Evolutionary conservation across 1,140 invertebrate genomes (phyloP).

Genomic region (Heliconius nattereri): DNA sequence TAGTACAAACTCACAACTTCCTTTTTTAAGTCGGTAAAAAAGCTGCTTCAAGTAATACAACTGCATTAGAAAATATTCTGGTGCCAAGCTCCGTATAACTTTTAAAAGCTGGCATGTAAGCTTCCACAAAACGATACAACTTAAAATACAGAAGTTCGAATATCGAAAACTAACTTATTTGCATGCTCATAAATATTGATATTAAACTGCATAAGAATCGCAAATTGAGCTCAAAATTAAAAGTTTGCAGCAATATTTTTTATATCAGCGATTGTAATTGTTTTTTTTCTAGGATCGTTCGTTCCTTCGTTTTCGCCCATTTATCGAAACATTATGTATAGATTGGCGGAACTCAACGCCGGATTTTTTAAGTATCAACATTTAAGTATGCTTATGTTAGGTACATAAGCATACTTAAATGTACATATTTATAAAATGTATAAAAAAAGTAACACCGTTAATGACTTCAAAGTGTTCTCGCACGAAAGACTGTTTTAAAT

Average conservation of each 20-base stretch:
- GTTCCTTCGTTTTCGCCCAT: too few relatives aligned
- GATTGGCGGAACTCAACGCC: too few relatives aligned
- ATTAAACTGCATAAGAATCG: not conserved
- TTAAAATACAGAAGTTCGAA: not conserved
- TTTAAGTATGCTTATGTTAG: too few relatives aligned
- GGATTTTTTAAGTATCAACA: too few relatives aligned
- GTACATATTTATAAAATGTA: too few relatives aligned
- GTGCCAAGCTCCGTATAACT: not conserved
- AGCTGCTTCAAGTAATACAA: not conserved
- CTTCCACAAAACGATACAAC: slow-evolving; percentile 1
- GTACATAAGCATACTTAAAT: too few relatives aligned
- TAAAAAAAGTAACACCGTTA: too few relatives aligned
- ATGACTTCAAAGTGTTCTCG: too few relatives aligned
- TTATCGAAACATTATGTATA: too few relatives aligned
- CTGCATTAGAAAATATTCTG: not conserved
- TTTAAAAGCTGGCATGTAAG: not conserved
- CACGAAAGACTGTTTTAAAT: too few relatives aligned
- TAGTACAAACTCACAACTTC: too few relatives aligned
- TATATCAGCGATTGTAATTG: not conserved
- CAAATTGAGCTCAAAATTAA: not conserved
- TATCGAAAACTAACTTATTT: slow-evolving; percentile 1
- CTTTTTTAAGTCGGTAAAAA: too few relatives aligned
- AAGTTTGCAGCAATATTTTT: not conserved
- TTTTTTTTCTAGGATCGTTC: not conserved
- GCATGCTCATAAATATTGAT: not conserved